phyloP scores from a whole-genome alignment of 2,888 invertebrate species.

The Balanococcus diminutus region DNA sequence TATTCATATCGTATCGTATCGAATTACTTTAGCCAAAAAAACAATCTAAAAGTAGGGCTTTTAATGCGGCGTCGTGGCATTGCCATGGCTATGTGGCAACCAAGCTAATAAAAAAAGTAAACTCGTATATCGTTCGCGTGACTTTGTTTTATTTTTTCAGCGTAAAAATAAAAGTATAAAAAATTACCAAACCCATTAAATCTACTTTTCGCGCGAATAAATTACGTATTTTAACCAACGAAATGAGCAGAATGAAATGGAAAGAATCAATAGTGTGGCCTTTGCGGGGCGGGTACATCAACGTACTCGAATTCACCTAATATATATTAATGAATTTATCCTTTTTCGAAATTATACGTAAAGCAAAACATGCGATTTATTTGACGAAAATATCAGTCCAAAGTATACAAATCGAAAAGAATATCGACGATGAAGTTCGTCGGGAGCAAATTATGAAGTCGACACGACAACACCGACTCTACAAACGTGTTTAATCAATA shows the following conservation, averaged over 20 bases:
- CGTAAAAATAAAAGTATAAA: conserved; percentile 8
- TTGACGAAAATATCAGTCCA: too few relatives aligned
- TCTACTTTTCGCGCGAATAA: conserved; percentile 21
- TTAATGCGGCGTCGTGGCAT: too few relatives aligned
- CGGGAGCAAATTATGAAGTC: not conserved
- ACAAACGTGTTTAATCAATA: not conserved
- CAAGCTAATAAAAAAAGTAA: not conserved
- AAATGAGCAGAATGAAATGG: not conserved
- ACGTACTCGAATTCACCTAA: too few relatives aligned
- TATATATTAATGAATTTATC: too few relatives aligned
- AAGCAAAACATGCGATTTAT: not conserved
- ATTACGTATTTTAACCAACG: conserved; percentile 7
- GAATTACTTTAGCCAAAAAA: too few relatives aligned
- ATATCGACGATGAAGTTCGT: too few relatives aligned
- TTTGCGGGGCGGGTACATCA: not conserved
- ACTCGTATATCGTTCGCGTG: not conserved
- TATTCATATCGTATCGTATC: too few relatives aligned
- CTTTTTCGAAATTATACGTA: not conserved
- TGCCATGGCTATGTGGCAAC: too few relatives aligned
- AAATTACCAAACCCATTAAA: conserved; percentile 26
- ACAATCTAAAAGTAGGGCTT: too few relatives aligned
- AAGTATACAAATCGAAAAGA: too few relatives aligned
- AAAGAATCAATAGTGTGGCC: not conserved
- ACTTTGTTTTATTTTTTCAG: not conserved
- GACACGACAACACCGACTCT: not conserved